Base-by-base conservation (phyloP, 2,888 invertebrate genomes). In the Athalia circularis region DNA sequence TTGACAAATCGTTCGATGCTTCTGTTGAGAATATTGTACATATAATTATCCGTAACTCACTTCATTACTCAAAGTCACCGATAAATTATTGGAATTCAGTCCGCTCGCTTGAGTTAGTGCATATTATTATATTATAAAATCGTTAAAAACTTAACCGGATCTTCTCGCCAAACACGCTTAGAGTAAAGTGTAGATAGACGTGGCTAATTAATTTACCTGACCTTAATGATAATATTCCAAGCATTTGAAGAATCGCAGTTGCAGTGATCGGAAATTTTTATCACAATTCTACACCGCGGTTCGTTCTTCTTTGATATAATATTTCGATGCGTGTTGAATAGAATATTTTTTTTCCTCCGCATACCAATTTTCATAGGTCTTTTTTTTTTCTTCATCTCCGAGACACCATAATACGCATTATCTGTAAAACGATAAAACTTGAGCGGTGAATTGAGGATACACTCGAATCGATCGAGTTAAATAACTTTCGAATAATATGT, bases 61-160 rank as follows among this genome's bases (percentile, higher is more conserved):
- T 81, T 81, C 85, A 85, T 86, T 86, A 86, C 83, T 86, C 85
- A 85, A 29, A 80, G 82, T 84, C 83, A 80, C 83, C 85, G 86
- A 86, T 85, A 86, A 85, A 86, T 86, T 85, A 84, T 84, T 82
- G 85, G 84, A 85, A 86, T 86, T 86, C 85, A 84, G 82, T 84
- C 84, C 77, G 82, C 48, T 47, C 43, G 29, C 50, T 52, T 9
- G 52, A 45, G 57, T 13, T 29, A 29, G 29, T 29, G 29, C 29
- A 29, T 29, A 59, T 59, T 5, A 13, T 47, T 29, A 29, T 29
- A 29, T 29, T 29, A 29, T 29, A 29, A 29, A 29, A 29, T 29
- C 29, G 29, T 29, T 29, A 45, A 45, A 47, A 4, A 70, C 11
- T 54, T 4, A 65, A 65, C 29, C 65, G n/a, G 13, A 65, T 62